Conservation (phyloP, 2,113 vertebrate species). For the Cairina moschata region DNA sequence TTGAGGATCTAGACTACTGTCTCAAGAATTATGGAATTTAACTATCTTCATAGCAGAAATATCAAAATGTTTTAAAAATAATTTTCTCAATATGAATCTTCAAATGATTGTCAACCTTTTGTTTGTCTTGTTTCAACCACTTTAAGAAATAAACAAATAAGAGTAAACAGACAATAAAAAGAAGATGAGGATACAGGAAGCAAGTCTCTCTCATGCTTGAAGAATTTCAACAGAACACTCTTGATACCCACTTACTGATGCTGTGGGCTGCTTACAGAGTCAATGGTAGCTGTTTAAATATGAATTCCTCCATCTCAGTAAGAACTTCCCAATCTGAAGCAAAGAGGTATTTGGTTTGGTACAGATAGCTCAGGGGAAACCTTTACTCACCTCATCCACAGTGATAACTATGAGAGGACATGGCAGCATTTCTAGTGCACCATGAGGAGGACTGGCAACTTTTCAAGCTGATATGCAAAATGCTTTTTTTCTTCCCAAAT, state of each 20-base stretch:
- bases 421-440: neutral
- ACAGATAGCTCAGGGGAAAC: neutral
- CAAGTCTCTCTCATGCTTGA: neutral
- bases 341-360: neutral
- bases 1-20: neutral
- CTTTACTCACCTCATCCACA: neutral
- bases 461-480: neutral
- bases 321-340: neutral
- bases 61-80: neutral
- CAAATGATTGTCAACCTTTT: neutral
- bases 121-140: neutral
- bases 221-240: neutral
- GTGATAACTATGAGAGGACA: neutral
- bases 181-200: neutral
- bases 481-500: neutral
- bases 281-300: neutral
- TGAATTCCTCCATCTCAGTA: neutral
- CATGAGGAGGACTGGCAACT: neutral
- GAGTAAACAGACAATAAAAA: neutral
- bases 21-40: neutral
- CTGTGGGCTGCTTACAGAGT: neutral
- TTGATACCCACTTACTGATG: neutral
- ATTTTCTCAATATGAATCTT: neutral
- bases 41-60: neutral
- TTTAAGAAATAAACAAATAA: neutral